Conservation (phyloP, 2,888 invertebrate species). For the Thelaira solivaga region DNA sequence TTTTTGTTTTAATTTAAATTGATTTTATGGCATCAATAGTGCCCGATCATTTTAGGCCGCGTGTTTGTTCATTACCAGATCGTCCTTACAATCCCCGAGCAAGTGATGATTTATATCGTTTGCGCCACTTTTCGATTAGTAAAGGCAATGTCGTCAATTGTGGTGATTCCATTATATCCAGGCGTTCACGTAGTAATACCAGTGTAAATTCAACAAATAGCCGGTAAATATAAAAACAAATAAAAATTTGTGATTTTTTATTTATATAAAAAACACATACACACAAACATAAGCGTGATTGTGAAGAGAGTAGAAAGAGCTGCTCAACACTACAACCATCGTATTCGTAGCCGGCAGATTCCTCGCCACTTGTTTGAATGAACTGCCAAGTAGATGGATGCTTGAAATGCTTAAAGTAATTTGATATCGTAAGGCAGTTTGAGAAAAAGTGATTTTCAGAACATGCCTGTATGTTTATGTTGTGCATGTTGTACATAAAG, state of each 20-base stretch:
- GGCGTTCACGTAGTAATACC: slow-evolving; percentile 90
- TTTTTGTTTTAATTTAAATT: neutral
- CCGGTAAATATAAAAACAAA: slow-evolving; percentile 79
- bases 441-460: too few relatives aligned
- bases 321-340: neutral
- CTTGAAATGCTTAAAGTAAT: too few relatives aligned
- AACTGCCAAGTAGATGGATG: too few relatives aligned
- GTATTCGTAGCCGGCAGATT: too few relatives aligned
- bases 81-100: slow-evolving; percentile 90
- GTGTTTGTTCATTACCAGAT: slow-evolving; percentile 91
- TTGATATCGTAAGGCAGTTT: too few relatives aligned
- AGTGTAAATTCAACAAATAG: slow-evolving; percentile 91
- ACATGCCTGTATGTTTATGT: too few relatives aligned
- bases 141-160: slow-evolving; percentile 93
- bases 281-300: neutral
- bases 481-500: too few relatives aligned
- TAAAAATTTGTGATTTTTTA: too few relatives aligned
- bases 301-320: neutral
- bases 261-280: too few relatives aligned
- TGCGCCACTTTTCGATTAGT: slow-evolving; percentile 91
- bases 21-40: slow-evolving; percentile 78
- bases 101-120: slow-evolving; percentile 89
- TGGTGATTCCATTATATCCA: slow-evolving; percentile 91
- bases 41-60: slow-evolving; percentile 88
- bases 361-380: too few relatives aligned